Evolutionary conservation across 2,113 vertebrate genomes (phyloP), one percentile per base, ranked within the genome.

Genomic region (Zosterops japonicus): DNA sequence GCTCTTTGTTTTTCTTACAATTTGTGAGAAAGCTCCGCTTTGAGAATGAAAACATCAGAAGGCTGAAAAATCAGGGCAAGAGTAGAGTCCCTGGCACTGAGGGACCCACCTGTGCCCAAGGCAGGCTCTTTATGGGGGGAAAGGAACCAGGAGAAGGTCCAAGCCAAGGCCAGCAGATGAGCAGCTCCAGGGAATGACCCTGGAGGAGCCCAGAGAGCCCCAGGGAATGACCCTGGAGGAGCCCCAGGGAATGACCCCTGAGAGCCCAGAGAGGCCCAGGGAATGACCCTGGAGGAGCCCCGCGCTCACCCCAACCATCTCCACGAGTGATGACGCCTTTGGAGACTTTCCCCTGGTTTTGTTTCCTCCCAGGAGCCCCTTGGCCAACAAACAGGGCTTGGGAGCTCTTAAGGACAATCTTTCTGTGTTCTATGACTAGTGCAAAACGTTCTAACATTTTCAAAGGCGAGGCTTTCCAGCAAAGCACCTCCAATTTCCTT

Each of bases 401-500:
- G 60, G 75, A 83, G 33, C 85, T 74, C 41, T 8, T 42, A 14
- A 87, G 94, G 88, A 72, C 68, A 75, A 1, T 87, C 83, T 67
- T 41, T 12, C 56, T 23, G 39, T 27, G 33, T 28, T 83, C 25
- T 5, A 21, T 71, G 92, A 80, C 78, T 79, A 71, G 74, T 63
- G 92, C 91, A 44, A 78, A 88, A 60, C 1, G n/a, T 5, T 57
- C 2, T 3, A 91, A 41, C 70, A 60, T 78, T 88, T 95, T 74
- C 46, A 28, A 90, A 75, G 76, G 28, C 0, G 14, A 94, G 84
- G 71, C 82, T 96, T 96, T 94, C 76, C 94, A 87, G 60, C 80
- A 71, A 71, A 96, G 89, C 90, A 77, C 75, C 95, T 79, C 47
- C 92, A 92, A 96, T 96, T 96, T 95, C 95, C 95, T 95, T 93